Evolutionary conservation across 2,888 invertebrate genomes (phyloP).

Genomic region (Autographa pulchrina): DNA sequence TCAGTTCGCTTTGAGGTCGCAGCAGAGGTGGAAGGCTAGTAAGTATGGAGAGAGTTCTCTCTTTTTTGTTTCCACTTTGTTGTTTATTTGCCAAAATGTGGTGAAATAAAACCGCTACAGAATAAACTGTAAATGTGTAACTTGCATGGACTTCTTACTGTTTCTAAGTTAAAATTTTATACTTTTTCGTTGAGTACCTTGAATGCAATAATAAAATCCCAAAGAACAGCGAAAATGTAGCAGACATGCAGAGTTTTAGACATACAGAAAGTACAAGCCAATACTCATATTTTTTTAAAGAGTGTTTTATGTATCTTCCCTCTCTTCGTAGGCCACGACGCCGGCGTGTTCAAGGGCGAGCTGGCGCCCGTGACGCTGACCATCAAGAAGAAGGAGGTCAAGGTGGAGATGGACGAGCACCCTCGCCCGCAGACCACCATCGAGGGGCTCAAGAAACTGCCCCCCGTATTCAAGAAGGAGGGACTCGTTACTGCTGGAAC

Average conservation of each 20-base stretch:
- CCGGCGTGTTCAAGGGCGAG: slow-evolving; percentile 97
- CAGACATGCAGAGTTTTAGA: too few relatives aligned
- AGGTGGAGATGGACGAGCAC: slow-evolving; percentile 96
- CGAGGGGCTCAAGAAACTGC: slow-evolving; percentile 95
- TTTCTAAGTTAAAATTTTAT: too few relatives aligned
- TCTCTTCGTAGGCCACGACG: slow-evolving; percentile 93
- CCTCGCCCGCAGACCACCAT: slow-evolving; percentile 96
- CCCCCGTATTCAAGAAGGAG: slow-evolving; percentile 97
- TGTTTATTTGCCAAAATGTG: too few relatives aligned
- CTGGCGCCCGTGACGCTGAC: slow-evolving; percentile 95
- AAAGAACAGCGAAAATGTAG: too few relatives aligned
- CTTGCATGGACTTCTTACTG: too few relatives aligned
- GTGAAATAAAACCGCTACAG: too few relatives aligned
- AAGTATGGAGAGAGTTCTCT: slow-evolving; percentile 52
- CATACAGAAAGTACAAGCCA: too few relatives aligned
- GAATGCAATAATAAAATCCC: too few relatives aligned
- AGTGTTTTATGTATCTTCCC: neutral
- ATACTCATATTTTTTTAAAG: too few relatives aligned
- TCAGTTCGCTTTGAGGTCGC: slow-evolving; percentile 95
- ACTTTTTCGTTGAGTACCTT: too few relatives aligned
- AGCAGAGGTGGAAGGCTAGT: slow-evolving; percentile 96
- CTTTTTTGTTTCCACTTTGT: too few relatives aligned
- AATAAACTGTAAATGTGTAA: too few relatives aligned
- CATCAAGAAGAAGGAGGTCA: slow-evolving; percentile 94
- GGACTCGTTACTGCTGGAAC: slow-evolving; percentile 98